Percentiles rank a stretch among this genome's conserved stretches.
These are phyloP conservation scores for Phaethornis superciliosus DNA, from an alignment of 2,113 vertebrate genomes.

Conservation along the genomic window DNA sequence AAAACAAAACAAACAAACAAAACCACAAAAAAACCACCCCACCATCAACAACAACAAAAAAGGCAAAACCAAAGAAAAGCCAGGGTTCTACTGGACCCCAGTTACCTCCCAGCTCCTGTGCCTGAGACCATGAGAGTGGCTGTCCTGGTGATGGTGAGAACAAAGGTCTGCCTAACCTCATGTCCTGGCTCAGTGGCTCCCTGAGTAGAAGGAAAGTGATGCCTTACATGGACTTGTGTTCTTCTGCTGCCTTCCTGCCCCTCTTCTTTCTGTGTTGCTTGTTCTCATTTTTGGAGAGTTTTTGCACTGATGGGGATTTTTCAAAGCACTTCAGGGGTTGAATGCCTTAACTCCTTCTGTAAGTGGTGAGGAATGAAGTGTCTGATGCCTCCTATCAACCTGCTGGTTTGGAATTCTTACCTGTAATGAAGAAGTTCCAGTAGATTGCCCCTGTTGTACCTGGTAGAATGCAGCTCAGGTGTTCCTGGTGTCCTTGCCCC, in stretches of 20 bases:
- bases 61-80: too few species aligned
- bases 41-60: too few species aligned
- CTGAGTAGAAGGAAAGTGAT: not conserved
- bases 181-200: constrained; percentile 2
- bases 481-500: not conserved
- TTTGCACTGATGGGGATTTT: not conserved
- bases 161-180: not conserved
- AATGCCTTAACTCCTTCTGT: not conserved
- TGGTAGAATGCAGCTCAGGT: not conserved
- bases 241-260: constrained; percentile 6
- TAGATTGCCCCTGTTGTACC: not conserved
- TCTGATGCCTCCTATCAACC: not conserved
- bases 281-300: not conserved
- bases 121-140: not conserved
- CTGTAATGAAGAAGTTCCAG: not conserved
- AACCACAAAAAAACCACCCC: not conserved
- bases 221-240: not conserved
- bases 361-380: not conserved
- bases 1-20: too few species aligned
- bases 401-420: not conserved
- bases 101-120: not conserved
- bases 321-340: not conserved
- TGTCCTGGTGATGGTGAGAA: not conserved
- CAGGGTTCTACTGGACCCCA: not conserved
- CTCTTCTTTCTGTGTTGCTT: not conserved